phyloP scores from a whole-genome alignment of 2,888 invertebrate species.

The Ormyrus thymus region DNA sequence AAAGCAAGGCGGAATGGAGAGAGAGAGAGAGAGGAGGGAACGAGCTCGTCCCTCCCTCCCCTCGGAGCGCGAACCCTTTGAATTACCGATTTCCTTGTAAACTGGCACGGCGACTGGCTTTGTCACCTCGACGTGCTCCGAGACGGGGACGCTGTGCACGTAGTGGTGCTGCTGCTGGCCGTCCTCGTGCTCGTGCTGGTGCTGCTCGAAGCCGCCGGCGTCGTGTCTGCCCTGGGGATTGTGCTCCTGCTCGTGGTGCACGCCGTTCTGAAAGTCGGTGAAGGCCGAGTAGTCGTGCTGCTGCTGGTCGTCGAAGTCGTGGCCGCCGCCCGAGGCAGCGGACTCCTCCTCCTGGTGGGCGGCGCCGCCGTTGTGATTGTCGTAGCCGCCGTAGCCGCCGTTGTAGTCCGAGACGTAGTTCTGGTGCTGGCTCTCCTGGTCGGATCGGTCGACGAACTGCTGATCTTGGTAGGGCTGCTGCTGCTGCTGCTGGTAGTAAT shows the following conservation, averaged over 20 bases:
- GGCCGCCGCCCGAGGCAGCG: conserved; percentile 55
- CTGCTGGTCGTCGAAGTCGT: conserved; percentile 54
- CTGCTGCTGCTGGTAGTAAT: conserved; percentile 24
- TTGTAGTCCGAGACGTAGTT: conserved; percentile 59
- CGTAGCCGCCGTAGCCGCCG: conserved; percentile 44
- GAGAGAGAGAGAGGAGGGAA: background rate
- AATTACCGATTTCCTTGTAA: conserved; percentile 80
- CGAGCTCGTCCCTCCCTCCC: too few relatives aligned
- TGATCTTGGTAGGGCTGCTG: conserved; percentile 28
- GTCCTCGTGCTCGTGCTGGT: conserved; percentile 58
- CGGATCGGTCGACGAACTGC: conserved; percentile 66
- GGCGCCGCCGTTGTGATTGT: conserved; percentile 65
- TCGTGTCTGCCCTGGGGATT: conserved; percentile 32
- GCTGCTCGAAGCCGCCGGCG: conserved; percentile 31
- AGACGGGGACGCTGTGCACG: conserved; percentile 77
- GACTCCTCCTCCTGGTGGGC: conserved; percentile 55
- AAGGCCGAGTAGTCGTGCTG: conserved; percentile 46
- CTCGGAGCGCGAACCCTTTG: background rate
- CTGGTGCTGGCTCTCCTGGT: conserved; percentile 68
- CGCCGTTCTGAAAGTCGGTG: conserved; percentile 19
- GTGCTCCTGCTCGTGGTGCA: background rate
- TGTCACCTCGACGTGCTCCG: conserved; percentile 82
- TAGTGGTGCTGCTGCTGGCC: conserved; percentile 64
- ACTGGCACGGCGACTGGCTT: conserved; percentile 82
- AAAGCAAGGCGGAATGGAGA: background rate